Percentiles rank a stretch among this genome's conserved stretches.
phyloP scores from a whole-genome alignment of 2,888 invertebrate species.

The Plebejus anna region DNA sequence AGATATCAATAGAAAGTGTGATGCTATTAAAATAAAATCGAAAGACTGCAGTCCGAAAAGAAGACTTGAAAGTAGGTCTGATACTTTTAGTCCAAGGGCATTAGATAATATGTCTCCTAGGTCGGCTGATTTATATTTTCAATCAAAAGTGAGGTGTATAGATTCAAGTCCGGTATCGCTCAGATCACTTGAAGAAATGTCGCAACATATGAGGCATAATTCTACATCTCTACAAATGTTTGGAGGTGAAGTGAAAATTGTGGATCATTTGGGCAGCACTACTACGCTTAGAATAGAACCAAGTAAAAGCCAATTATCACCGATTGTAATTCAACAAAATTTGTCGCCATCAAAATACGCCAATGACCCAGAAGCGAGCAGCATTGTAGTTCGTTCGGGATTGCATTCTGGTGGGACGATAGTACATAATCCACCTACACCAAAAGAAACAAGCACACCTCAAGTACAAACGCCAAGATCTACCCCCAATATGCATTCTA shows the following conservation, averaged over 20 bases:
- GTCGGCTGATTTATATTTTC: constrained; percentile 64
- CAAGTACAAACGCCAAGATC: constrained; percentile 79
- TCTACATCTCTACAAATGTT: constrained; percentile 83
- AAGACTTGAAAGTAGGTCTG: constrained; percentile 62
- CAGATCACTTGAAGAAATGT: constrained; percentile 79
- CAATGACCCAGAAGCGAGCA: constrained; percentile 78
- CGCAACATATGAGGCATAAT: constrained; percentile 78
- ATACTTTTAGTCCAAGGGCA: constrained; percentile 63
- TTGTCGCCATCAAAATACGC: constrained; percentile 68
- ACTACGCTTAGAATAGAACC: constrained; percentile 86
- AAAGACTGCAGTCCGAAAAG: constrained; percentile 64
- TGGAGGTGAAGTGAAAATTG: constrained; percentile 88
- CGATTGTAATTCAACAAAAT: constrained; percentile 74
- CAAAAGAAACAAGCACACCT: constrained; percentile 65
- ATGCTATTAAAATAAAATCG: constrained; percentile 58
- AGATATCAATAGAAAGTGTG: constrained; percentile 67
- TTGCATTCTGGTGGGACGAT: constrained; percentile 92
- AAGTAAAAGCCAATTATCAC: constrained; percentile 78
- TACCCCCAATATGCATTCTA: constrained; percentile 60
- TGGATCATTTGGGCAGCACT: constrained; percentile 84
- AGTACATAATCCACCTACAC: constrained; percentile 80
- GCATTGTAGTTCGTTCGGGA: constrained; percentile 89
- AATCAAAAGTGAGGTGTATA: constrained; percentile 73
- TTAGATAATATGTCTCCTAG: constrained; percentile 67
- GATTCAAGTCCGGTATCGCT: constrained; percentile 71